Conservation (phyloP, 1,140 invertebrate species). For the Zaprionus inermis region DNA sequence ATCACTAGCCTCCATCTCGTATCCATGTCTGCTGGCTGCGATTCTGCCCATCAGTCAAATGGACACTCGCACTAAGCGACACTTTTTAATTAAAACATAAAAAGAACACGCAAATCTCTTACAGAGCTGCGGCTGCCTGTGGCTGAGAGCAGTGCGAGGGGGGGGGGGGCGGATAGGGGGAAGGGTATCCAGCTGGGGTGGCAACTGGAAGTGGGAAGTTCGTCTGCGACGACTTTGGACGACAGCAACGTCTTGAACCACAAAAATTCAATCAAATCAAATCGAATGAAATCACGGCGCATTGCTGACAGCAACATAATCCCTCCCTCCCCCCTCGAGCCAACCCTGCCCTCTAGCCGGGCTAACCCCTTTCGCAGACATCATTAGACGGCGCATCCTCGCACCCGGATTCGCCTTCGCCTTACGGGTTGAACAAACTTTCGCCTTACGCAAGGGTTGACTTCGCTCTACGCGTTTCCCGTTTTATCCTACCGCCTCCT, state of each 20-base stretch:
- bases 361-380: slow-evolving; percentile 1
- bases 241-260: slow-evolving; percentile 29
- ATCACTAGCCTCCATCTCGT: slow-evolving; percentile 1
- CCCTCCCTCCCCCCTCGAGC: neutral
- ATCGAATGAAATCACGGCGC: slow-evolving; percentile 78
- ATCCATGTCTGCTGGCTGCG: slow-evolving; percentile 11
- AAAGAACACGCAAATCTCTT: slow-evolving; percentile 57
- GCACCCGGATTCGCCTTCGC: neutral
- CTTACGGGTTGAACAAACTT: slow-evolving; percentile 1
- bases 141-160: too few species aligned
- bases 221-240: neutral
- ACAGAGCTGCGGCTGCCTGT: neutral
- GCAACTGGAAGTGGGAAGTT: neutral
- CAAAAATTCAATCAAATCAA: slow-evolving; percentile 82
- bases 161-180: neutral
- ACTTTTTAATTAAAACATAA: slow-evolving; percentile 81
- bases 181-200: neutral
- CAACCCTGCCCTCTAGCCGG: neutral
- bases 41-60: slow-evolving; percentile 66
- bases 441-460: neutral
- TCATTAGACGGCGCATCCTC: slow-evolving; percentile 24
- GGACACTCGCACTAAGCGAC: slow-evolving; percentile 76
- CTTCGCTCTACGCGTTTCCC: neutral
- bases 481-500: neutral
- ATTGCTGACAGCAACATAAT: slow-evolving; percentile 52